Base-by-base conservation (phyloP, 30 jellyfish, hydroid and myxozoan species). In the Hydractinia symbiolongicarpus region DNA sequence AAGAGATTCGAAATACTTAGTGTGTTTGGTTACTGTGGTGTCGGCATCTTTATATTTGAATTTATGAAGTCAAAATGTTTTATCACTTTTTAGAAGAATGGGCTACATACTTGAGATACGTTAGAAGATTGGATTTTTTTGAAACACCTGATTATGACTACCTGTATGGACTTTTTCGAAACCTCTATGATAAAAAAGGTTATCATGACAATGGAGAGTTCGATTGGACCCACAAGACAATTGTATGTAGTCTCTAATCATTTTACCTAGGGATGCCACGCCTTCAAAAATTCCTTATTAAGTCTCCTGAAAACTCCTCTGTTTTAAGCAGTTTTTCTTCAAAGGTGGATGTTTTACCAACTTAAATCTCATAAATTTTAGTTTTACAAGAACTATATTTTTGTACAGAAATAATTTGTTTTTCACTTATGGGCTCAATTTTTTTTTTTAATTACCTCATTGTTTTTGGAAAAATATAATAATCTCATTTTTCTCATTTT, bases 121-220 rank as follows among this genome's bases (percentile, higher is more conserved):
- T 93, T 14, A 72, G 96, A 55, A 79, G 96, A 75, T 81, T 93
- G 77, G 98, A 93, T 76, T 93, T 93, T 86, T 93, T 87, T 68
- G 98, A 93, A 72, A 93, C 96, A 13, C 98, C 98, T 4, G 98
- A 93, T 72, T 93, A 93, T 67, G 96, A 87, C 60, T 93, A 93
- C 81, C 75, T 93, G 60, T 84, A 93, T 85, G 83, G 83, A 67
- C 76, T 93, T 78, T 93, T 93, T 76, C 95, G 96, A 7, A 83
- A 81, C 79, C 85, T 88, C 53, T 93, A 84, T 54, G 95, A 93
- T 67, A 87, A 88, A 73, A 84, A 93, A 67, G 98, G 98, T 8
- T 92, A 82, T 62, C 76, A 66, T 54, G 98, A 87, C 66, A 96
- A 93, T 54, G 85, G 94, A 5, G 96, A 93, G 62, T 84, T 93